Conservation (phyloP, 2,888 invertebrate genomes). For the Dendrolimus pini region DNA sequence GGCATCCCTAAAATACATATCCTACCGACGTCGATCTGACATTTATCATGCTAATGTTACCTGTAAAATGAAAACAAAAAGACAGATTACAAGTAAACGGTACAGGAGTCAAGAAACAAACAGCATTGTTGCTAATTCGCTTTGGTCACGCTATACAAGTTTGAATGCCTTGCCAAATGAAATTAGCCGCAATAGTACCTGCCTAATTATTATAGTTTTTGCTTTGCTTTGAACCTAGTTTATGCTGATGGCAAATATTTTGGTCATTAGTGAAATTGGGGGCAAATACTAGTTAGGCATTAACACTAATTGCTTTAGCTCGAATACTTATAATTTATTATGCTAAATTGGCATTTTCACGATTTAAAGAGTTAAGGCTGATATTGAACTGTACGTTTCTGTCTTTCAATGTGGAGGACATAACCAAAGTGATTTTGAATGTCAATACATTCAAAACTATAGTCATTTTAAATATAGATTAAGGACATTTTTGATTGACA, state of each 20-base stretch:
- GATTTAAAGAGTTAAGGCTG: too few relatives aligned
- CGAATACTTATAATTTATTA: too few relatives aligned
- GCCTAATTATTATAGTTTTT: background rate
- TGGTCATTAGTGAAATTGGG: background rate
- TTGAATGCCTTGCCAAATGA: constrained; percentile 3
- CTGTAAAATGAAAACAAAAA: constrained; percentile 21
- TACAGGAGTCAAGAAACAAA: constrained; percentile 19
- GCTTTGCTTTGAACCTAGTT: background rate
- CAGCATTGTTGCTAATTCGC: constrained; percentile 25
- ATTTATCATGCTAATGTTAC: constrained; percentile 9
- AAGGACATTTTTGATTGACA: too few relatives aligned
- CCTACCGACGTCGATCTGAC: too few relatives aligned
- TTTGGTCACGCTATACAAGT: constrained; percentile 17
- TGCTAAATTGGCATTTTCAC: too few relatives aligned
- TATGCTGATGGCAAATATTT: background rate
- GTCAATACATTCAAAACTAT: too few relatives aligned
- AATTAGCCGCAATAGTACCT: background rate
- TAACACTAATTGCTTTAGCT: too few relatives aligned
- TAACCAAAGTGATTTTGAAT: too few relatives aligned
- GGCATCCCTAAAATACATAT: too few relatives aligned
- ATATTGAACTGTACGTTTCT: too few relatives aligned
- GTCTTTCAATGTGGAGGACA: too few relatives aligned
- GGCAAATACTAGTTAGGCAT: background rate
- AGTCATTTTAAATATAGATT: too few relatives aligned
- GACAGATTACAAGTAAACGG: constrained; percentile 27